A percentile compares a stretch with the other conserved stretches of the same genome.
phyloP scores from a whole-genome alignment of 2,113 vertebrate genomes.

The Phocoena phocoena region DNA sequence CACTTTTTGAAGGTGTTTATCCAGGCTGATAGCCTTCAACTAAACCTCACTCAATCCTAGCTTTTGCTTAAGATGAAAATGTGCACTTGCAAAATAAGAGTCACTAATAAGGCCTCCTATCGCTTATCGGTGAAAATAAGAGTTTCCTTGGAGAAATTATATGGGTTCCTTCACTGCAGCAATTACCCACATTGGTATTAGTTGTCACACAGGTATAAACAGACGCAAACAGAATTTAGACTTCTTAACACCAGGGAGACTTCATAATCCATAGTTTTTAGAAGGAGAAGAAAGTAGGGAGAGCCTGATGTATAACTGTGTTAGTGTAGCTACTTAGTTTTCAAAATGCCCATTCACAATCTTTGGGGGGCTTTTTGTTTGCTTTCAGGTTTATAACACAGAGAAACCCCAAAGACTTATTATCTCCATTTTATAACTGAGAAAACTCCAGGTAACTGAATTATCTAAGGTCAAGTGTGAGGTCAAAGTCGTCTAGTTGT shows the following conservation, averaged over 20 bases:
- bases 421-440: background rate
- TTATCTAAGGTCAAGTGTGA: background rate
- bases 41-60: background rate
- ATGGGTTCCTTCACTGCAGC: background rate
- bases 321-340: background rate
- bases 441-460: background rate
- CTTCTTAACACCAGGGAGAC: background rate
- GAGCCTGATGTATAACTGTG: background rate
- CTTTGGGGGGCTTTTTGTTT: background rate
- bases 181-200: background rate
- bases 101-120: background rate
- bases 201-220: background rate
- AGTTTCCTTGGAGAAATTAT: background rate
- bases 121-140: background rate
- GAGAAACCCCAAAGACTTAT: background rate
- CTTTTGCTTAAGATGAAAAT: constrained; percentile 26
- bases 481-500: background rate
- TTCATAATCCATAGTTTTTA: constrained; percentile 3
- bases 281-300: background rate
- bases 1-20: background rate
- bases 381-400: background rate
- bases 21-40: background rate
- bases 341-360: background rate
- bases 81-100: background rate
- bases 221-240: background rate